Evolutionary conservation across 2,113 vertebrate genomes (phyloP).

Genomic region (Spea multiplicata): DNA sequence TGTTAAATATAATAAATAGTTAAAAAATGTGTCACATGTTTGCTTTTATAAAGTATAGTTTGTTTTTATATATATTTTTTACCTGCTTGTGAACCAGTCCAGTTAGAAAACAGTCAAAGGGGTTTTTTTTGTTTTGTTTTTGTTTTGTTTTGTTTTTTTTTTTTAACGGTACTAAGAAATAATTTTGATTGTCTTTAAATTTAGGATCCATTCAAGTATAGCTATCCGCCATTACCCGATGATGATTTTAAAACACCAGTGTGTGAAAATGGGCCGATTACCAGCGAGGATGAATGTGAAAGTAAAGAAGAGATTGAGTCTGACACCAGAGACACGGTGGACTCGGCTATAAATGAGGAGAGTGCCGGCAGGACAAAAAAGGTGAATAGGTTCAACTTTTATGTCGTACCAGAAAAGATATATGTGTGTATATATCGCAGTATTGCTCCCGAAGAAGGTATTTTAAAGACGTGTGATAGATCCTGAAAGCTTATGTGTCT

Average conservation of each 20-base stretch:
- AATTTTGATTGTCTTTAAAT: conserved; percentile 45
- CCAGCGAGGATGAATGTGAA: conserved; percentile 87
- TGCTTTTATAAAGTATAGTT: too few species aligned
- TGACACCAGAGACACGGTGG: conserved; percentile 77
- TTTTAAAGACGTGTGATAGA: too few species aligned
- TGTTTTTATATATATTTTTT: too few species aligned
- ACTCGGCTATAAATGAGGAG: conserved; percentile 75
- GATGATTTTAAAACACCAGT: conserved; percentile 95
- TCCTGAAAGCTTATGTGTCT: too few species aligned
- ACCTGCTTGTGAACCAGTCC: too few species aligned
- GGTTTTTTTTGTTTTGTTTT: neutral
- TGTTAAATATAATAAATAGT: too few species aligned
- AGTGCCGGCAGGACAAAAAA: conserved; percentile 76
- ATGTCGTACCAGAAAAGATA: too few species aligned
- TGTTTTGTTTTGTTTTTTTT: neutral
- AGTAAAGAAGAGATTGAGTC: conserved; percentile 81
- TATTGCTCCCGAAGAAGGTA: too few species aligned
- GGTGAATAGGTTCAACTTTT: conserved; percentile 64
- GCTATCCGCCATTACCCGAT: conserved; percentile 93
- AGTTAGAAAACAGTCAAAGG: too few species aligned
- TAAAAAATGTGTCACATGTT: too few species aligned
- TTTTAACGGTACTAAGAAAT: neutral
- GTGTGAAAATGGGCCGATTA: conserved; percentile 87
- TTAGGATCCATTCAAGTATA: conserved; percentile 93
- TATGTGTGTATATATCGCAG: too few species aligned